Evolutionary conservation across 2,797 vertebrate genomes (phyloP), one percentile per base, ranked within the genome.

Genomic region (Kryptolebias ocellatus): DNA sequence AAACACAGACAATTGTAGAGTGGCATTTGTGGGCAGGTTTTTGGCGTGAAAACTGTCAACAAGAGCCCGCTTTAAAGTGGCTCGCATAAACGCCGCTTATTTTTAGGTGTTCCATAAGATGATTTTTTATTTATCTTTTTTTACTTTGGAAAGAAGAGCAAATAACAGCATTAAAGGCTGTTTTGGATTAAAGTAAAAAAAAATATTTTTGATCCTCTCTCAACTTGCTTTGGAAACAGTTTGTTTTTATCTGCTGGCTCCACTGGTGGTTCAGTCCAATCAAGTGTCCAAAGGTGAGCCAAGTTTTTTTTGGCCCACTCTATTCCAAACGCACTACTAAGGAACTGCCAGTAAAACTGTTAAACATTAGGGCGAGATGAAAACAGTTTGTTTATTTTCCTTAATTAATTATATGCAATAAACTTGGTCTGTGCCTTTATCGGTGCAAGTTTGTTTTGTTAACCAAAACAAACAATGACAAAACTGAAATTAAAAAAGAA

Each of bases 331-430:
- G 20, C 15, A 24, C 42, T 59, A 42, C 12, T 11, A 42, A 12
- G 39, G 39, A 42, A 12, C 39, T 46, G 42, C 56, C 28, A 27
- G 16, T 27, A 59, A 27, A 46, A 55, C 18, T 55, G 10, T 46
- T 59, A 45, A 44, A 44, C 57, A 45, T 58, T 58, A 28, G 42
- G 57, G 45, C 42, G 17, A 17, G 27, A 46, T 28, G 24, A 46
- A 42, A 44, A 45, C 56, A 5, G 42, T 59, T 46, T 59, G 24
- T 59, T 58, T 57, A 57, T 44, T 59, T 59, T 24, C n/a, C 45
- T 29, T 27, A 10, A 46, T 29, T 28, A 58, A 46, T 6, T 27
- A 46, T 27, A 59, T 46, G 45, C 28, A 59, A 28, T 59, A 45
- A 46, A 59, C 42, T 28, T 59, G 42, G 27, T 27, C 24, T 59